Evolutionary conservation across 2,113 vertebrate genomes (phyloP).

Genomic region (Spea multiplicata): DNA sequence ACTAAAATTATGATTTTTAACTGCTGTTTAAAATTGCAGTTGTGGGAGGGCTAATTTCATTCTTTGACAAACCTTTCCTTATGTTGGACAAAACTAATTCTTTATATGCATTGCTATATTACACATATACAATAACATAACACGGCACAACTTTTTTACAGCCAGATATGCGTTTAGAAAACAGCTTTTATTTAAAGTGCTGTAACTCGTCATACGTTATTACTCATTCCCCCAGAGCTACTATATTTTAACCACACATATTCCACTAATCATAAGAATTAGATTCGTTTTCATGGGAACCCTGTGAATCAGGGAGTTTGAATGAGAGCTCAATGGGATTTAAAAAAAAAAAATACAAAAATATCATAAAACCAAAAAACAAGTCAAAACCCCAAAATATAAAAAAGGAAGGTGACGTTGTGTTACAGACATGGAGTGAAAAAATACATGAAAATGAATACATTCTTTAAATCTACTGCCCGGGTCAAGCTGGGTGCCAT

Average conservation of each 20-base stretch:
- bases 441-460: conserved; percentile 17
- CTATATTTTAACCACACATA: neutral
- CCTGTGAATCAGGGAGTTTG: neutral
- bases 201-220: too few relatives aligned
- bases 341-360: neutral
- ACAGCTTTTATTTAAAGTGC: too few relatives aligned
- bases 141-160: too few relatives aligned
- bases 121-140: too few relatives aligned
- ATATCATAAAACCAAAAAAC: neutral
- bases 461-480: conserved; percentile 52
- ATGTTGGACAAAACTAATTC: too few relatives aligned
- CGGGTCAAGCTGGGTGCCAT: conserved; percentile 79
- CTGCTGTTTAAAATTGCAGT: too few relatives aligned
- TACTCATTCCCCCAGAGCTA: neutral
- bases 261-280: neutral
- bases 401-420: neutral
- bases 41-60: too few relatives aligned
- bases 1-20: too few relatives aligned
- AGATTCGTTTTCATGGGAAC: neutral
- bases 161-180: too few relatives aligned
- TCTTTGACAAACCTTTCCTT: too few relatives aligned
- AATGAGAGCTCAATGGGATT: neutral
- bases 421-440: conserved; percentile 27
- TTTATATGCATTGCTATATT: too few relatives aligned
- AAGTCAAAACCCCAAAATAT: neutral